Base-by-base conservation (phyloP, 2,888 invertebrate genomes). In the Limenitis camilla region DNA sequence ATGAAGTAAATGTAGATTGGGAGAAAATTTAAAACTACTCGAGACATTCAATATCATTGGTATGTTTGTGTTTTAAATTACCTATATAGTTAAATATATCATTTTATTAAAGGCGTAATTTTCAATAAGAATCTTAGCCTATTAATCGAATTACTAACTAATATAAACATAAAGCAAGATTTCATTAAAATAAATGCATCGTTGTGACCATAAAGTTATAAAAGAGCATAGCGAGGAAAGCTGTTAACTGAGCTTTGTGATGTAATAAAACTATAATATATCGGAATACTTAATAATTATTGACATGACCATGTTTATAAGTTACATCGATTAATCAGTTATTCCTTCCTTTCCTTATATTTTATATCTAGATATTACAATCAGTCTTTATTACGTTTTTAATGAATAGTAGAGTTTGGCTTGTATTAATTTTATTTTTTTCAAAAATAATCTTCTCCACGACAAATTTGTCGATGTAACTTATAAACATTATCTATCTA, bases 181-280 rank as follows among this genome's bases (percentile, higher is more conserved):
- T 40, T 42, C 29, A 45, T 52, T 39, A 38, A 43, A 49, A 54
- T 57, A 57, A 57, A 57, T 57, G 54, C 57, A 49, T 49, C 40
- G n/a, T 57, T 54, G 54, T 46, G 49, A 52, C 52, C 49, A 33
- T 52, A 39, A 28, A n/a, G 38, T 36, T 44, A 30, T 11, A n/a
- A 30, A 51, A 36, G 39, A 19, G 35, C 10, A 33, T 19, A 40
- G 39, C 30, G 4, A 29, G 40, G n/a, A n/a, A 41, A 30, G n/a
- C 5, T 19, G 19, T 33, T 29, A 29, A 40, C 11, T 32, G 39
- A 27, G 30, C n/a, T 19, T 49, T 30, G n/a, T 31, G 41, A 49
- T 36, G 27, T 36, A 19, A 49, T 27, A 38, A 39, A 45, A 28
- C 44, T 45, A 36, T 28, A 43, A 44, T 44, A 44, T 45, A 36